Conservation (phyloP, 2,888 invertebrate genomes). For the Linyphia triangularis region DNA sequence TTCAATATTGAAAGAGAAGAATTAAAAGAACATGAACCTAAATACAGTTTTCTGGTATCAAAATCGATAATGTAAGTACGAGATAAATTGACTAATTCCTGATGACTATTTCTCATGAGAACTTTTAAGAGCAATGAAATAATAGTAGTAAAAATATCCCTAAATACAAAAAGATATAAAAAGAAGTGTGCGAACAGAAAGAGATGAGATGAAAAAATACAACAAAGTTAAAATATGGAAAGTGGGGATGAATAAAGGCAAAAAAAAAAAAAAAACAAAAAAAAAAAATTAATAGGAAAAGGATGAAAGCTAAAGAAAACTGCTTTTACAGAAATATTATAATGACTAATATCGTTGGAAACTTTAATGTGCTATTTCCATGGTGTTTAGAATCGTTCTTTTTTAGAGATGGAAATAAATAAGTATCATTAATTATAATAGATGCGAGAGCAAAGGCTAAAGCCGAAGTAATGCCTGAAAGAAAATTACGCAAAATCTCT, state of each 20-base stretch:
- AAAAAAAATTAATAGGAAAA: conserved; percentile 60
- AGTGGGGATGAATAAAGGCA: conserved; percentile 49
- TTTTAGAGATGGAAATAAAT: conserved; percentile 54
- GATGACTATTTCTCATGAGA: conserved; percentile 50
- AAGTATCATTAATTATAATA: conserved; percentile 69
- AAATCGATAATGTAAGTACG: conserved; percentile 45
- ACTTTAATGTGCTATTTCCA: conserved; percentile 65
- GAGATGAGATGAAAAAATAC: conserved; percentile 38
- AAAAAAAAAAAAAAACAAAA: conserved; percentile 54
- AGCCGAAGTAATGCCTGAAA: conserved; percentile 46
- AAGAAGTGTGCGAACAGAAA: conserved; percentile 47
- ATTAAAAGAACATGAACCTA: neutral
- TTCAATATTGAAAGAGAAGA: neutral
- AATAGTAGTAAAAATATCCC: conserved; percentile 36
- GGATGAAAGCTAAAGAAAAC: conserved; percentile 48
- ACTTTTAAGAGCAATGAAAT: conserved; percentile 43
- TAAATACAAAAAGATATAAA: conserved; percentile 55
- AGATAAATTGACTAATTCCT: conserved; percentile 63
- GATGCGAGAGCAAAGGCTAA: conserved; percentile 62
- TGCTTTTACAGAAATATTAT: conserved; percentile 61
- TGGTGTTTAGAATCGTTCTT: conserved; percentile 58
- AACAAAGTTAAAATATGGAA: conserved; percentile 48
- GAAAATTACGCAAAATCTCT: conserved; percentile 53
- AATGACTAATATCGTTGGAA: conserved; percentile 62
- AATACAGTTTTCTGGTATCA: conserved; percentile 23